Evolutionary conservation across 2,797 vertebrate species (phyloP).

Genomic region (Notoglanidium macrostoma): DNA sequence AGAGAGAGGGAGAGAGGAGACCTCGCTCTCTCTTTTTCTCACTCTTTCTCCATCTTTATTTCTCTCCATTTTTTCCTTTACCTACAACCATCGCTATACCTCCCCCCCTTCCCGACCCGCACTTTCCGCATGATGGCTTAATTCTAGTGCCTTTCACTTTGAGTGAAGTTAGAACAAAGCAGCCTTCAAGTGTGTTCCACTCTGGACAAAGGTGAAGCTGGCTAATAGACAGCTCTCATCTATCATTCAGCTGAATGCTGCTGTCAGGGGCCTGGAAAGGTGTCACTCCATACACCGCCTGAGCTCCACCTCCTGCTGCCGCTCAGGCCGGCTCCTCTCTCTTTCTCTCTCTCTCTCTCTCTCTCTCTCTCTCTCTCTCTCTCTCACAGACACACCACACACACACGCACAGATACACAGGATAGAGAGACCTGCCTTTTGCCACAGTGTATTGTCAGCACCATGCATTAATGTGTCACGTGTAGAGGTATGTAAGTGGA

Average conservation of each 20-base stretch:
- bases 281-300: constrained; percentile 55
- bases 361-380: not conserved
- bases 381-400: not conserved
- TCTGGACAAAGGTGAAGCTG: constrained; percentile 78
- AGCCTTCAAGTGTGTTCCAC: constrained; percentile 78
- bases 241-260: constrained; percentile 77
- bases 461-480: constrained; percentile 24
- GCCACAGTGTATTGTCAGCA: constrained; percentile 7
- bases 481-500: constrained; percentile 1
- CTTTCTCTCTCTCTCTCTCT: not conserved
- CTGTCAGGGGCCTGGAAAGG: constrained; percentile 75
- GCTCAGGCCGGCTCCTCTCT: constrained; percentile 29
- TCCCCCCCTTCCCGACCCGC: constrained; percentile 57
- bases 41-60: constrained; percentile 29
- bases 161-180: constrained; percentile 73
- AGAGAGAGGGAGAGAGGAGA: constrained; percentile 51
- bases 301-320: constrained; percentile 45
- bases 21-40: constrained; percentile 12
- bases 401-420: constrained; percentile 3
- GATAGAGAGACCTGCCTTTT: constrained; percentile 9
- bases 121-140: constrained; percentile 73
- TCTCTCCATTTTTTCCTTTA: constrained; percentile 26
- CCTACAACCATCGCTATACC: constrained; percentile 52
- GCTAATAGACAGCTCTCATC: constrained; percentile 84
- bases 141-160: constrained; percentile 73